phyloP scores from a whole-genome alignment of 2,113 vertebrate genomes.

The Indri indri region DNA sequence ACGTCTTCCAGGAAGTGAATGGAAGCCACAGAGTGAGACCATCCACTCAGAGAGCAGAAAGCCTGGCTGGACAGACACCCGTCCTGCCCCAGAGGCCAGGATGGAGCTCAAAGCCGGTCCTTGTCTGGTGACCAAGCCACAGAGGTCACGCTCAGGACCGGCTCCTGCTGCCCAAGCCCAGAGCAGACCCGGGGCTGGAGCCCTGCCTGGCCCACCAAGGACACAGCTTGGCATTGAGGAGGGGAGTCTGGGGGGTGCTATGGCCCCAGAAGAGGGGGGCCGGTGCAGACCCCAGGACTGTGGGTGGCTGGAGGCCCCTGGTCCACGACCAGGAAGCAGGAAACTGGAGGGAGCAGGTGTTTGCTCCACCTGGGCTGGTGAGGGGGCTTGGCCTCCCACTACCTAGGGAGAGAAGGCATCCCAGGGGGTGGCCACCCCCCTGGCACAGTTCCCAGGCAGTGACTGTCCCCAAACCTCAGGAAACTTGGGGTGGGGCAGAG shows the following conservation, averaged over 20 bases:
- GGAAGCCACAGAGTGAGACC: background rate
- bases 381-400: too few species aligned
- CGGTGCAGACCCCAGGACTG: fast-evolving
- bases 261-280: fast-evolving
- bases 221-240: fast-evolving
- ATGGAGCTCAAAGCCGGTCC: background rate
- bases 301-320: background rate
- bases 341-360: background rate
- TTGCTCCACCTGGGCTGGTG: background rate
- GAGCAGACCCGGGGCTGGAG: background rate
- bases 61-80: fast-evolving
- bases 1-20: background rate
- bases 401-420: too few species aligned
- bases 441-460: fast-evolving
- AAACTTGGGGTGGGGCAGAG: background rate
- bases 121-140: background rate
- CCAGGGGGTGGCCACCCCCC: too few species aligned
- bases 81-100: fast-evolving
- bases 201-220: fast-evolving
- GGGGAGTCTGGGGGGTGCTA: fast-evolving
- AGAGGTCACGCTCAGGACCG: background rate
- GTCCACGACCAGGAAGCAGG: too few species aligned
- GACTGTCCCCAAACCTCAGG: background rate
- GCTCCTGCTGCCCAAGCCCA: background rate
- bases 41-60: background rate